These are phyloP conservation scores for Calonectris borealis DNA, from an alignment of 2,113 vertebrate species.

Conservation along the genomic window DNA sequence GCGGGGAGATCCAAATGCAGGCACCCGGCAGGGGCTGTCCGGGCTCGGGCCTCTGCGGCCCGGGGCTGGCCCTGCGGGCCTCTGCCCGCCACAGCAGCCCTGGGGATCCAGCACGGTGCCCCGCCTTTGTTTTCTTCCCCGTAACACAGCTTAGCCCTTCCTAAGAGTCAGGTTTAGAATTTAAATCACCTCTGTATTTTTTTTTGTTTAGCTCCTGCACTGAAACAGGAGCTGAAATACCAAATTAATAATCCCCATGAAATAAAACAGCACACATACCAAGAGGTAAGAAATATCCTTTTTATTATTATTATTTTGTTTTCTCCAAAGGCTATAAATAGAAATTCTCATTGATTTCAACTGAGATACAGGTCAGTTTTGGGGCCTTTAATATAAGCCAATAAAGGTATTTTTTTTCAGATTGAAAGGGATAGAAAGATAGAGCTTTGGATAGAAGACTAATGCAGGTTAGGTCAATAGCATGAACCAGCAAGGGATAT, in stretches of 20 bases:
- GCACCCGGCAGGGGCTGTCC: background rate
- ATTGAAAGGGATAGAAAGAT: background rate
- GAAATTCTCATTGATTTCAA: background rate
- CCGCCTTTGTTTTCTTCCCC: background rate
- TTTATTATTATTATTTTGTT: background rate
- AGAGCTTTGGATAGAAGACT: background rate
- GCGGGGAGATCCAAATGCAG: too few species aligned
- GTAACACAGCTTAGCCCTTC: rapidly evolving
- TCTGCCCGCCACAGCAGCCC: background rate
- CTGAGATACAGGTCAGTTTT: background rate
- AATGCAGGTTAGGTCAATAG: background rate
- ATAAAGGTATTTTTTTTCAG: background rate
- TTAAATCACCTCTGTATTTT: rapidly evolving
- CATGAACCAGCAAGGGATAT: background rate
- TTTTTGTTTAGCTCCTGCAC: background rate
- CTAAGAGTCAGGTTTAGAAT: rapidly evolving
- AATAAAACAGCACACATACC: background rate
- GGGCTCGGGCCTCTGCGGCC: background rate
- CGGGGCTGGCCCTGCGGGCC: background rate
- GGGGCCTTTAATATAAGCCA: background rate
- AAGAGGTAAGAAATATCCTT: background rate
- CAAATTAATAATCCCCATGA: background rate
- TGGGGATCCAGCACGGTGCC: rapidly evolving
- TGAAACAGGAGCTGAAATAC: background rate
- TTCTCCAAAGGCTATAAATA: background rate